Percentiles rank a stretch among this genome's conserved stretches.
phyloP scores from a whole-genome alignment of 2,797 vertebrate genomes.

The Siniperca obscura region DNA sequence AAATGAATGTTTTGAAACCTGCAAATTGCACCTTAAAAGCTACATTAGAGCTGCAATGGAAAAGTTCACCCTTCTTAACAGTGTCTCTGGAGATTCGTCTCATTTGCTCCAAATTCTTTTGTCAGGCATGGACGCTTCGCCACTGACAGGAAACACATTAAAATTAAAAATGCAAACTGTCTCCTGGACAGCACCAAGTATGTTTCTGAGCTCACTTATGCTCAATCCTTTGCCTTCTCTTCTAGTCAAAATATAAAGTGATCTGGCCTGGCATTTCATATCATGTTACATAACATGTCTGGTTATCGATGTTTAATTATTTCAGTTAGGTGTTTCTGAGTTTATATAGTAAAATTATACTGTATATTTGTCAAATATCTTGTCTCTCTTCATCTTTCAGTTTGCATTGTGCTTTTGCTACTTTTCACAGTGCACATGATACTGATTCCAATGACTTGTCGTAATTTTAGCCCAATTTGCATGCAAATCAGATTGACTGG shows the following conservation, averaged over 20 bases:
- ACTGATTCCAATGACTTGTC: neutral
- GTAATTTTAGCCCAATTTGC: slow-evolving; percentile 40
- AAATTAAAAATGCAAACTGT: slow-evolving; percentile 19
- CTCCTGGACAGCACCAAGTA: neutral
- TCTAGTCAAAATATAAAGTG: neutral
- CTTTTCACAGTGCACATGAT: neutral
- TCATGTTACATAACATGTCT: neutral
- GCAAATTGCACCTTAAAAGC: slow-evolving; percentile 15
- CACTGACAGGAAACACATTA: slow-evolving; percentile 45
- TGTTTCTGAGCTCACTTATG: neutral
- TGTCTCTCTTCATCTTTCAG: neutral
- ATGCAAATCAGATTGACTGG: slow-evolving; percentile 49
- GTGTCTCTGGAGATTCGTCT: slow-evolving; percentile 27
- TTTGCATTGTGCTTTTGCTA: neutral
- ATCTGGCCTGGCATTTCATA: neutral
- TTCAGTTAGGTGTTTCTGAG: neutral
- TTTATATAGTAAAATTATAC: neutral
- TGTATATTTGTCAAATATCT: neutral
- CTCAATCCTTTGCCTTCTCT: neutral
- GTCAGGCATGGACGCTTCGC: slow-evolving; percentile 41
- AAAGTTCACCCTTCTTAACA: slow-evolving; percentile 6
- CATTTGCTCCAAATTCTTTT: slow-evolving; percentile 45
- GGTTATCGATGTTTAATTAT: neutral
- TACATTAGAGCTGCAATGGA: slow-evolving; percentile 6
- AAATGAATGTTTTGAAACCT: slow-evolving; percentile 12